A percentile compares a stretch with the other conserved stretches of the same genome.
Conservation (phyloP, 2,797 vertebrate genomes). For the Leucoraja ocellata region DNA sequence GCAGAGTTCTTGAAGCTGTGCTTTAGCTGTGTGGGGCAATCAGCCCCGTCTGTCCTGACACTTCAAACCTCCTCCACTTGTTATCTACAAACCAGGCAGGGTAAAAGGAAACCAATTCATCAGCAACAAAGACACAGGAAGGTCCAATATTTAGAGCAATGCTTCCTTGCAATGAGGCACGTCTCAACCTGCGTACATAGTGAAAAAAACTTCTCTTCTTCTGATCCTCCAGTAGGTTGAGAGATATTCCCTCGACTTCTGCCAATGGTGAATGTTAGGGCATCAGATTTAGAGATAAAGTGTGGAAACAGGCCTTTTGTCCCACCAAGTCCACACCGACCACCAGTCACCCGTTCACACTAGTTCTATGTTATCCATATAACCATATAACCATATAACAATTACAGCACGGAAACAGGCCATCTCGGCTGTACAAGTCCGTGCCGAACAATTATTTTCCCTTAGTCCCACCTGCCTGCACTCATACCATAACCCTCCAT, state of each 20-base stretch:
- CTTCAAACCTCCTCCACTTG: constrained; percentile 13
- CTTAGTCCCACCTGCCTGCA: too few species aligned
- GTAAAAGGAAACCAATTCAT: constrained; percentile 10
- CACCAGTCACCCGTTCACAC: too few species aligned
- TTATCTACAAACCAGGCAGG: background rate
- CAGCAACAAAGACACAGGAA: background rate
- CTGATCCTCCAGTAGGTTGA: background rate
- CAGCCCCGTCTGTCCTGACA: constrained; percentile 1
- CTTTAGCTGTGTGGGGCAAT: too few species aligned
- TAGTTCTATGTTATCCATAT: too few species aligned
- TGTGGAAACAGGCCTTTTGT: too few species aligned
- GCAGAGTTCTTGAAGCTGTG: background rate
- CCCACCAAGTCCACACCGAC: too few species aligned
- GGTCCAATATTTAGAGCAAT: background rate
- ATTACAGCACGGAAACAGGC: too few species aligned
- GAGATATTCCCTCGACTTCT: background rate
- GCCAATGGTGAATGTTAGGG: background rate
- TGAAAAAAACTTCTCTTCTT: background rate
- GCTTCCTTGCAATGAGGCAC: background rate
- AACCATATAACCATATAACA: too few species aligned
- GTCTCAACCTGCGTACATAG: background rate
- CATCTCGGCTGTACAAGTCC: too few species aligned
- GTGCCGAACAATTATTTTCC: too few species aligned
- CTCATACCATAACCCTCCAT: too few species aligned
- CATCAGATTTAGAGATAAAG: background rate